These are phyloP conservation scores for Hypotaenidia okinawae DNA, from an alignment of 2,797 vertebrate genomes.

Conservation along the genomic window DNA sequence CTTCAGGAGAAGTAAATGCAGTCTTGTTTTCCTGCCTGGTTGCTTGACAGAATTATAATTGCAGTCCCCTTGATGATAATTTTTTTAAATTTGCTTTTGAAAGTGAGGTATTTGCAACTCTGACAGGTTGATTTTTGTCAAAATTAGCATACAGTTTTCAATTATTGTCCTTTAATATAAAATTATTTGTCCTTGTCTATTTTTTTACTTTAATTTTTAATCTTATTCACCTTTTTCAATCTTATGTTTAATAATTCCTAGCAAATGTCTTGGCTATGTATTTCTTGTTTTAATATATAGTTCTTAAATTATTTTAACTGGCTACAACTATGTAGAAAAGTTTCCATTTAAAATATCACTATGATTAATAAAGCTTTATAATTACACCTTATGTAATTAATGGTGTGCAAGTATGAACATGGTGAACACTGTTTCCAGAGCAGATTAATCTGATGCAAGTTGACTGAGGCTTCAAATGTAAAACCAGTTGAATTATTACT, in stretches of 20 bases:
- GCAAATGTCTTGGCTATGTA: neutral
- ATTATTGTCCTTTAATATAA: conserved; percentile 35
- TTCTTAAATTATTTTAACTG: conserved; percentile 15
- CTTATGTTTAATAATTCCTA: conserved; percentile 22
- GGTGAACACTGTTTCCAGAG: neutral
- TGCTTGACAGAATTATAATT: conserved; percentile 34
- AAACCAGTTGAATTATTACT: conserved; percentile 35
- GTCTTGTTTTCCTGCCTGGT: conserved; percentile 36
- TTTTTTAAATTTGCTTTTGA: conserved; percentile 51
- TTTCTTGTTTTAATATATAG: conserved; percentile 8
- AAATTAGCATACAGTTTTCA: neutral
- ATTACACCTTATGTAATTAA: conserved; percentile 51
- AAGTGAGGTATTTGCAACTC: conserved; percentile 40
- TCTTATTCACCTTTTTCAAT: neutral
- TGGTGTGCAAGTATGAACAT: conserved; percentile 52
- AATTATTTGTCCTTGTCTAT: neutral
- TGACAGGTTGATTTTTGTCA: neutral
- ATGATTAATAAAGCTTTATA: conserved; percentile 50
- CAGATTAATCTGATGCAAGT: conserved; percentile 33
- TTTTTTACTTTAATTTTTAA: neutral
- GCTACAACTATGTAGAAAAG: neutral
- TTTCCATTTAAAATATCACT: conserved; percentile 39
- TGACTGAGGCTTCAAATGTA: conserved; percentile 17
- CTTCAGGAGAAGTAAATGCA: conserved; percentile 47
- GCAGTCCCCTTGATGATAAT: neutral